Evolutionary conservation across 2,113 vertebrate genomes (phyloP).

Genomic region (Neolamprologus longior): DNA sequence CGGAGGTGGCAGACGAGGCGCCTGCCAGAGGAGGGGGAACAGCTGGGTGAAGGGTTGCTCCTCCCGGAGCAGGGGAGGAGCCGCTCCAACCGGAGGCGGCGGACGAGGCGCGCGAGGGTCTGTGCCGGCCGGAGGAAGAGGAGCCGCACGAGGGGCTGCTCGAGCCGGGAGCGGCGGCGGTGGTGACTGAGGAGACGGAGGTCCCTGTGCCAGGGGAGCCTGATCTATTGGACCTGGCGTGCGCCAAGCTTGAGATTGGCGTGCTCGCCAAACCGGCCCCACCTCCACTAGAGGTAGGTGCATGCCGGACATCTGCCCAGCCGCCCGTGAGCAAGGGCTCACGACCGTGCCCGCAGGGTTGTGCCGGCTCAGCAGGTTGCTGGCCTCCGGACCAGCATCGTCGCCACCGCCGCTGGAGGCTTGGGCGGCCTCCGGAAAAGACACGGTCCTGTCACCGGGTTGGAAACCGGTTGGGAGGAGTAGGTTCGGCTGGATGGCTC

Average conservation of each 20-base stretch:
- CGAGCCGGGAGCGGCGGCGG: no score
- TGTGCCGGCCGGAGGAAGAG: no score
- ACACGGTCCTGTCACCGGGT: background rate
- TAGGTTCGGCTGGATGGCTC: background rate
- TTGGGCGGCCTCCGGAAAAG: background rate
- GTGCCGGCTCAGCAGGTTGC: background rate
- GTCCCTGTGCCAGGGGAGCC: background rate
- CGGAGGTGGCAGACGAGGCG: background rate
- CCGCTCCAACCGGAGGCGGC: no score
- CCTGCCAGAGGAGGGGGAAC: background rate
- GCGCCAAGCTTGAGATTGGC: background rate
- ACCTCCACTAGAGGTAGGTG: background rate
- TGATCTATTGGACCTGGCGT: background rate
- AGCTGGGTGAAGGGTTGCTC: background rate
- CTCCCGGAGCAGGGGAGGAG: no score
- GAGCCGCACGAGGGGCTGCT: no score
- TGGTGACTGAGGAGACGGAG: background rate
- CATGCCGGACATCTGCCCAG: background rate
- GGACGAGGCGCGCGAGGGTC: no score
- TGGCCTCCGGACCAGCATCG: background rate
- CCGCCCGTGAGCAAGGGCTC: background rate
- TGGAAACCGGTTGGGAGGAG: background rate
- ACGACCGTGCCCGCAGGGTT: background rate
- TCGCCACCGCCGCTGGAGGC: rapidly evolving
- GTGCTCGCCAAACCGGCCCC: background rate